phyloP scores from a whole-genome alignment of 2,888 invertebrate species.

The Pseudococcus viburni region DNA sequence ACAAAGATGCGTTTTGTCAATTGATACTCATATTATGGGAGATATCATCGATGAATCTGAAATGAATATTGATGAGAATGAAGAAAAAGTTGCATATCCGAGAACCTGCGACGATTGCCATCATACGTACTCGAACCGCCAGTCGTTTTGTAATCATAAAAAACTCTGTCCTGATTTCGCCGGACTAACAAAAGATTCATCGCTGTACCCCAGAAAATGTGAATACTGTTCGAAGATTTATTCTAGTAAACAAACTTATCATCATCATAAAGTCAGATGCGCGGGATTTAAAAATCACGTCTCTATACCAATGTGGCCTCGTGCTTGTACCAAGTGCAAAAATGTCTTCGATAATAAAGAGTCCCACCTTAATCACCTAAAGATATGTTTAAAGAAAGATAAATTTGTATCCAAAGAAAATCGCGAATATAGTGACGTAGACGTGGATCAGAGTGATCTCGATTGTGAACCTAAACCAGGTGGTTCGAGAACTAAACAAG shows the following conservation, averaged over 20 bases:
- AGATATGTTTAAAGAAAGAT: not conserved
- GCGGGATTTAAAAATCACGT: not conserved
- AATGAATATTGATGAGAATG: not conserved
- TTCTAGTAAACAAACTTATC: not conserved
- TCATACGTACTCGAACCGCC: not conserved
- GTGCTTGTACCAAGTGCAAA: not conserved
- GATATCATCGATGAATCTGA: not conserved
- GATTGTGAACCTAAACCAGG: not conserved
- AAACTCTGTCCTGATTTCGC: not conserved
- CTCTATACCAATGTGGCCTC: not conserved
- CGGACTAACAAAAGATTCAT: too few relatives aligned
- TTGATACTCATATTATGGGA: not conserved
- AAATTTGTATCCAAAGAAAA: not conserved
- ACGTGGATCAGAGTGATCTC: not conserved
- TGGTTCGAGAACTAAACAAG: too few relatives aligned
- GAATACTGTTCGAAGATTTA: not conserved
- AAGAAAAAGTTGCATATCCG: not conserved
- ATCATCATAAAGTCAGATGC: conserved; percentile 10
- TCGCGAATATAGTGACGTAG: not conserved
- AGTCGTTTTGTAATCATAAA: conserved; percentile 39
- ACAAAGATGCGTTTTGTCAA: not conserved
- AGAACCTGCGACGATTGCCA: not conserved
- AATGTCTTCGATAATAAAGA: not conserved
- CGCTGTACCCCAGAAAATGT: not conserved
- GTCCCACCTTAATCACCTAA: not conserved